Evolutionary conservation across 2,888 invertebrate genomes (phyloP), one percentile per base, ranked within the genome.

Genomic region (Sisyra terminalis): DNA sequence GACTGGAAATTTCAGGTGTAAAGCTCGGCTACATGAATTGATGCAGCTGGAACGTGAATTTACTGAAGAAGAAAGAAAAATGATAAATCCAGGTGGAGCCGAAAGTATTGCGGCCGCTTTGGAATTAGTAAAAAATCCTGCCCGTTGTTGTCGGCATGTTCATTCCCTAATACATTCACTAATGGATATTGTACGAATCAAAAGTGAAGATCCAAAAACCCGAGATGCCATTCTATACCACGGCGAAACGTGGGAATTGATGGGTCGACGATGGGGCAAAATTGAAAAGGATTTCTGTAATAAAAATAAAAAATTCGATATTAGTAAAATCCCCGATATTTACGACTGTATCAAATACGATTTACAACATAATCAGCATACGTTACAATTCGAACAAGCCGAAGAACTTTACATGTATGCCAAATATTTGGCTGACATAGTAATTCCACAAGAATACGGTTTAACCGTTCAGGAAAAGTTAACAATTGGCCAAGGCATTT

Each of bases 281-380:
- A 85, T 97, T 43, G 92, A 96, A 57, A 96, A 97, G 62, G 98
- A 98, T 62, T 98, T 98, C 59, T 87, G 84, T 55, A 84, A 87
- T 0, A 94, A 94, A 61, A 85, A 83, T 53, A 86, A 84, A 51
- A 74, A 79, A 31, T 98, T 86, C 61, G 98, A 98, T 60, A 97
- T 99, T 54, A 96, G 94, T 5, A 98, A 98, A 66, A 90, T 99
- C 45, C 97, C 98, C 0, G 98, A 98, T 59, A 98, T 98, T 50
- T 98, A 98, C 57, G 98, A 98, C 67, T 97, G 97, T 59, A 97
- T 98, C 53, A 98, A 98, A 59, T 98, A 93, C 58, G 98, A 98
- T 64, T 66, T 97, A 50, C 96, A 97, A 57, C 98, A 98, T 60
- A 98, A 99, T 61, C 90, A 92, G 56, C 89, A 92, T 55, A 89